phyloP scores from a whole-genome alignment of 2,888 invertebrate genomes.

The Drosophila paracracens region DNA sequence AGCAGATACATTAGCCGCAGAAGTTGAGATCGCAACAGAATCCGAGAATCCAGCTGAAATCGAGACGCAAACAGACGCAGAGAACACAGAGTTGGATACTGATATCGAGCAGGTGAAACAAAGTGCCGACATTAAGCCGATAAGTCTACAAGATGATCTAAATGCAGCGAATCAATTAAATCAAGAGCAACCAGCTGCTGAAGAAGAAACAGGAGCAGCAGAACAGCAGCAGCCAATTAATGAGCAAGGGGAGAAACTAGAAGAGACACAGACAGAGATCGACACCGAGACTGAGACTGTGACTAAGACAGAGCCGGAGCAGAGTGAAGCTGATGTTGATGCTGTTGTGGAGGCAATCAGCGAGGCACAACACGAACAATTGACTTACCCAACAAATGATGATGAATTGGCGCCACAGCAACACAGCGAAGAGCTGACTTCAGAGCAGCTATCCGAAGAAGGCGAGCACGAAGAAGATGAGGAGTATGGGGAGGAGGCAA shows the following conservation, averaged over 20 bases:
- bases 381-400: conserved; percentile 79
- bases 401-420: conserved; percentile 78
- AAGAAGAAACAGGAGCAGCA: conserved; percentile 25
- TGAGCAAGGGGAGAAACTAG: conserved; percentile 23
- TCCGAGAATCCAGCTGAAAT: conserved; percentile 24
- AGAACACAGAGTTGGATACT: conserved; percentile 13
- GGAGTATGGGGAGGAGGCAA: conserved; percentile 24
- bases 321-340: background rate
- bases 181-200: conserved; percentile 49
- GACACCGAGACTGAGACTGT: conserved; percentile 10
- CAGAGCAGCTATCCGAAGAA: conserved; percentile 31
- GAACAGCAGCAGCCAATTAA: conserved; percentile 29
- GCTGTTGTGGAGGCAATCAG: conserved; percentile 57
- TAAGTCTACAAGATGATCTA: conserved; percentile 77
- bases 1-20: conserved; percentile 36
- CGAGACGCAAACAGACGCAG: conserved; percentile 18
- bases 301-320: conserved; percentile 10
- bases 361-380: conserved; percentile 71
- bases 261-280: conserved; percentile 16
- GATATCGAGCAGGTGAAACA: conserved; percentile 61
- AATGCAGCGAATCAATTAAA: conserved; percentile 78
- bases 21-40: conserved; percentile 46
- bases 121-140: conserved; percentile 76
- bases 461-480: conserved; percentile 4
- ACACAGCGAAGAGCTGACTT: conserved; percentile 39